Evolutionary conservation across 2,113 vertebrate species (phyloP), one percentile per base, ranked within the genome.

Genomic region (Misgurnus mizolepis): DNA sequence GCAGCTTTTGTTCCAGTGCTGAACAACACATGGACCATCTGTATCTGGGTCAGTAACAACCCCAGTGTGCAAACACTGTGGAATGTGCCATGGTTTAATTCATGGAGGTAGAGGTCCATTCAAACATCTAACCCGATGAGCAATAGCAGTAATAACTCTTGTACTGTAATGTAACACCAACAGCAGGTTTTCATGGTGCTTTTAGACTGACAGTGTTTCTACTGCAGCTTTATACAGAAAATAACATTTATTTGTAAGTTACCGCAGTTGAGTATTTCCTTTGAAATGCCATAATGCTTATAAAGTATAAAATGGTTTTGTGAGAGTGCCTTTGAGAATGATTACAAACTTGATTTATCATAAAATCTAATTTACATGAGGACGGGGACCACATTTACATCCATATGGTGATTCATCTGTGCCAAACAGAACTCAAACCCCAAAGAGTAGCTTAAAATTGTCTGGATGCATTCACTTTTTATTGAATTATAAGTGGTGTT

Each of bases 1-100:
- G 62, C 55, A 45, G 18, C 40, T 60, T 75, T 81, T 67, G 55
- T 66, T 60, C 17, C 62, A 53, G 39, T 67, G 50, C 18, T 12
- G 10, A 49, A 7, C 7, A 22, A 11, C 6, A 58, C 34, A 58
- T 11, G 4, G 40, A 34, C 10, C 15, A 15, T 18, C 39, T 11
- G 9, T 49, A 73, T 67, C 27, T 50, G 15, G 14, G 9, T 74
- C 49, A 22, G 5, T 58, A 15, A 49, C 41, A 43, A 50, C 11
- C 53, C 27, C 9, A 49, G 49, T 6, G 17, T 47, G 71, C 15
- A 50, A 45, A 62, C 41, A 18, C 27, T 73, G 49, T 22, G 41
- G 39, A 10, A 34, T 43, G 49, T 53, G 49, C 49, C 49, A 53
- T 4, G 14, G 49, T 53, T 53, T 4, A 53, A 53, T 15, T 12